These are phyloP conservation scores for Sinohyriopsis cumingii DNA, from an alignment of 2,888 invertebrate genomes.

Conservation along the genomic window DNA sequence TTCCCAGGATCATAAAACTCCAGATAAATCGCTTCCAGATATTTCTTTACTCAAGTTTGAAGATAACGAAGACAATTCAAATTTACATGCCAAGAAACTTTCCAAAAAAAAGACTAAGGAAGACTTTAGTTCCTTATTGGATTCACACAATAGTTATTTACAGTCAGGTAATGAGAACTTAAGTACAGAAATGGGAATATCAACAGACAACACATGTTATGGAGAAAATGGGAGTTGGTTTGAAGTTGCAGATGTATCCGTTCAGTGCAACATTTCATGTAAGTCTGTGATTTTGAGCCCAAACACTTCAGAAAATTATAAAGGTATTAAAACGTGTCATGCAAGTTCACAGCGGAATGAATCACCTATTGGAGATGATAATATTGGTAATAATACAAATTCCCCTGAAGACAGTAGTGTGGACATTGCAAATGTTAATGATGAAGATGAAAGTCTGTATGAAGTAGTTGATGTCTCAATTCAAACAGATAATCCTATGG, in stretches of 20 bases:
- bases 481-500: constrained; percentile 17
- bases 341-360: not conserved
- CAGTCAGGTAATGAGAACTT: no score
- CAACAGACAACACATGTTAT: no score
- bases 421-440: not conserved
- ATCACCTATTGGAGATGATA: not conserved
- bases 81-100: no score
- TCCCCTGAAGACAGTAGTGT: constrained; percentile 8
- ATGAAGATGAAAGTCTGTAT: constrained; percentile 12
- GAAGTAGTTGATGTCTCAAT: constrained; percentile 29
- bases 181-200: no score
- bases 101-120: no score
- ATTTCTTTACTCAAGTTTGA: no score
- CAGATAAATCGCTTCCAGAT: no score
- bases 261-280: constrained; percentile 13
- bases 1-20: no score
- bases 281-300: not conserved
- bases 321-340: not conserved
- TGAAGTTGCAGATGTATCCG: constrained; percentile 33
- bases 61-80: no score
- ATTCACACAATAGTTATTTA: no score
- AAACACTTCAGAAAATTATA: not conserved
- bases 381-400: constrained; percentile 1
- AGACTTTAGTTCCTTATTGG: no score
- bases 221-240: constrained; percentile 19